Evolutionary conservation across 1,140 invertebrate genomes (phyloP).

Genomic region (Bombus haemorrhoidalis): DNA sequence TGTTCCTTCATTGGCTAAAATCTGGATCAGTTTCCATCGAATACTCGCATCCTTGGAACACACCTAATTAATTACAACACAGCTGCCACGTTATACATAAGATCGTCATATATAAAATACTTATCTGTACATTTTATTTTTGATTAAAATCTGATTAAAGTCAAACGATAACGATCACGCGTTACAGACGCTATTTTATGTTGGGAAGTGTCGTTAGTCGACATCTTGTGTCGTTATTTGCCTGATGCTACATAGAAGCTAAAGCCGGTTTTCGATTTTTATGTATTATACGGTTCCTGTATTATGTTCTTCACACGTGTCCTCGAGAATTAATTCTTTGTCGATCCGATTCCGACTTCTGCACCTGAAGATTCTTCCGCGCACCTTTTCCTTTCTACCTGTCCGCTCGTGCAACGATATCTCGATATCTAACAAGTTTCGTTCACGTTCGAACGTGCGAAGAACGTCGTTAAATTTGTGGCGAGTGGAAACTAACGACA

Average conservation of each 20-base stretch:
- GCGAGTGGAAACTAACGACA: neutral
- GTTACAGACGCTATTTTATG: neutral
- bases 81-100: neutral
- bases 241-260: constrained; percentile 1
- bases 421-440: constrained; percentile 60
- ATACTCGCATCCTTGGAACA: neutral
- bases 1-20: constrained; percentile 64
- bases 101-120: neutral
- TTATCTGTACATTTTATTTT: neutral
- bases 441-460: constrained; percentile 17
- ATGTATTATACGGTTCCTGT: constrained; percentile 37
- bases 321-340: constrained; percentile 66
- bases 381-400: constrained; percentile 60
- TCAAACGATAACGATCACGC: too few species aligned
- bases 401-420: constrained; percentile 67
- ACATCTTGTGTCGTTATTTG: neutral
- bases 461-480: constrained; percentile 12
- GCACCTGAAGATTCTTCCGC: constrained; percentile 65
- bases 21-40: constrained; percentile 46
- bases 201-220: neutral
- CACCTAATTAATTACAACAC: constrained; percentile 23
- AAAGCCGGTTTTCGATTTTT: constrained; percentile 57
- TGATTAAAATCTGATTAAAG: neutral
- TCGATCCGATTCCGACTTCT: constrained; percentile 51
- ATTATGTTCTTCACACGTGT: constrained; percentile 51